phyloP scores from a whole-genome alignment of 2,797 vertebrate species.

The Peromyscus eremicus region DNA sequence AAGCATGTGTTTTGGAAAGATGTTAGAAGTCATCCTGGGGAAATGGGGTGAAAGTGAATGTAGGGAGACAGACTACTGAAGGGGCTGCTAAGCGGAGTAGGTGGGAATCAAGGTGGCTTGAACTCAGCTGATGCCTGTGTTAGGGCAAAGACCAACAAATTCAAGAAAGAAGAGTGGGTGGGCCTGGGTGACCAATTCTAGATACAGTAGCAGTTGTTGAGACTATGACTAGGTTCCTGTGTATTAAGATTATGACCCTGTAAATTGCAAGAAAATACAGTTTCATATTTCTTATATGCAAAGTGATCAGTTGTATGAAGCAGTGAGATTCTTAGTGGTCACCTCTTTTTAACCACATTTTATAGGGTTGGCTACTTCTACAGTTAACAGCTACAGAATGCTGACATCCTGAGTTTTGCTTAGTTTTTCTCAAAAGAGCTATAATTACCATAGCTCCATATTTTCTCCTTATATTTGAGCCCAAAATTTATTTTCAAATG shows the following conservation, averaged over 20 bases:
- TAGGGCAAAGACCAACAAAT: neutral
- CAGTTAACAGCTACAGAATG: slow-evolving; percentile 36
- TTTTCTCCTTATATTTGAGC: slow-evolving; percentile 9
- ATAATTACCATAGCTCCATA: slow-evolving; percentile 16
- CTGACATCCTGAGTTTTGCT: neutral
- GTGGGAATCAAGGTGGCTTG: neutral
- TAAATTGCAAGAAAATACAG: neutral
- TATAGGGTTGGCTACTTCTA: slow-evolving; percentile 15
- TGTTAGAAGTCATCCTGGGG: neutral
- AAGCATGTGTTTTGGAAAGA: neutral
- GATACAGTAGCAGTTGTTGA: neutral
- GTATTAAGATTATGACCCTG: neutral
- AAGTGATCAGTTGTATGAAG: slow-evolving; percentile 32
- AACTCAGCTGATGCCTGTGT: neutral
- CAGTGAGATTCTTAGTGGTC: slow-evolving; percentile 32
- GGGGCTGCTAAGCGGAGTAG: neutral
- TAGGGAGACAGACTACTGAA: neutral
- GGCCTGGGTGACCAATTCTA: slow-evolving; percentile 13
- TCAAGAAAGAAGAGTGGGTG: neutral
- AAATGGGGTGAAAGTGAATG: neutral
- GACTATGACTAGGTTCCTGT: neutral
- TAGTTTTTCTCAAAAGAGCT: slow-evolving; percentile 30
- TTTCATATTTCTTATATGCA: neutral
- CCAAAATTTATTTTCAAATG: slow-evolving; percentile 43
- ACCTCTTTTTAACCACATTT: neutral